Conservation (phyloP, 1,140 invertebrate species). For the Bursaphelenchus mucronatus region DNA sequence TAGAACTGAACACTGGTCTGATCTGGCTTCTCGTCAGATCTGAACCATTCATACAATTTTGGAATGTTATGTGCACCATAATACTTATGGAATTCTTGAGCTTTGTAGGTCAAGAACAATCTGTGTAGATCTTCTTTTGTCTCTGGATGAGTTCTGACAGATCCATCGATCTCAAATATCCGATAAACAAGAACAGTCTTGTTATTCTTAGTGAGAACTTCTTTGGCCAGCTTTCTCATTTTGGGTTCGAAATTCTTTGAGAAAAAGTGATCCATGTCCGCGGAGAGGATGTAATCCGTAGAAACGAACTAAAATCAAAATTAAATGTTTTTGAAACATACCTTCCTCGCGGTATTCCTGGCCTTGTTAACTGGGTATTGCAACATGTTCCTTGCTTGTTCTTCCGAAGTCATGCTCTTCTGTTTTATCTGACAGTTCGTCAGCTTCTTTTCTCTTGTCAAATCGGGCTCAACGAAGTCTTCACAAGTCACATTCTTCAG, state of each 20-base stretch:
- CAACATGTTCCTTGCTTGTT: constrained; percentile 10
- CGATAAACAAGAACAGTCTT: constrained; percentile 28
- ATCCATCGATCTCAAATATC: constrained; percentile 20
- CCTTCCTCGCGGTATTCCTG: constrained; percentile 13
- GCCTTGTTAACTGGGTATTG: constrained; percentile 15
- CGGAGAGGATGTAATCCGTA: constrained; percentile 21
- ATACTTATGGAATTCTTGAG: constrained; percentile 25
- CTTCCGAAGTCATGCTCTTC: constrained; percentile 1
- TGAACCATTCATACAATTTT: constrained; percentile 15
- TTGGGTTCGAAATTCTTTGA: constrained; percentile 9
- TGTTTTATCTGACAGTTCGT: background rate
- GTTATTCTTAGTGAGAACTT: background rate
- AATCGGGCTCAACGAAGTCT: constrained; percentile 3
- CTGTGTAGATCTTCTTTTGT: constrained; percentile 18
- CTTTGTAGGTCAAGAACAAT: constrained; percentile 10
- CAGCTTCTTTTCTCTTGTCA: background rate
- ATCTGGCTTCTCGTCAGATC: background rate
- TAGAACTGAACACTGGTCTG: constrained; percentile 6
- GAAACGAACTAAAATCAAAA: constrained; percentile 14
- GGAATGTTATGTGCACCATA: constrained; percentile 19
- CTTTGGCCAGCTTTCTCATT: constrained; percentile 17
- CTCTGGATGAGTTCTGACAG: background rate
- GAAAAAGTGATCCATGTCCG: constrained; percentile 29
- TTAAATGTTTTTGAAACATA: constrained; percentile 1
- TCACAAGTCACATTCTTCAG: constrained; percentile 8